Evolutionary conservation across 2,113 vertebrate genomes (phyloP).

Genomic region (Gorsachius goisagi): DNA sequence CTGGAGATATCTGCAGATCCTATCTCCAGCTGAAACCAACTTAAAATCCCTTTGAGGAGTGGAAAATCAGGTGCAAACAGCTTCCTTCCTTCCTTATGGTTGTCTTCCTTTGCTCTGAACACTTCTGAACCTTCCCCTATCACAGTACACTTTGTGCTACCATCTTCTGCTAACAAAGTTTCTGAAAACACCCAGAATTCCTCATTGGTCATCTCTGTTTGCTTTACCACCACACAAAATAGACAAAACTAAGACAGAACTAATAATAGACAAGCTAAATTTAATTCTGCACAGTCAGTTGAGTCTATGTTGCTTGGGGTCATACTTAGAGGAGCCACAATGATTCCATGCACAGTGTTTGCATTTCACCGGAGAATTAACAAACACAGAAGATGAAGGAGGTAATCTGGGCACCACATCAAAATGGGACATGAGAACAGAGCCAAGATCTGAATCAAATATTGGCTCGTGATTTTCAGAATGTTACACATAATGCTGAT

Average conservation of each 20-base stretch:
- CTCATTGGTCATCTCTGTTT: background rate
- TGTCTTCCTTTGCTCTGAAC: background rate
- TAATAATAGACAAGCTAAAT: background rate
- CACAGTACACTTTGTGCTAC: background rate
- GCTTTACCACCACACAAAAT: background rate
- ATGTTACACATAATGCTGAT: slow-evolving; percentile 45
- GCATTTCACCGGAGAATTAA: slow-evolving; percentile 21
- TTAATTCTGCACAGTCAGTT: background rate
- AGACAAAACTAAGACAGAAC: background rate
- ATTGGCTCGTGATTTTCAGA: background rate
- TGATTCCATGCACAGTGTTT: background rate
- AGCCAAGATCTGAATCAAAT: slow-evolving; percentile 49
- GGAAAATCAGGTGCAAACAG: background rate
- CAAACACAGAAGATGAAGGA: slow-evolving; percentile 32
- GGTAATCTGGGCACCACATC: slow-evolving; percentile 32
- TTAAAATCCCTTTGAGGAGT: background rate
- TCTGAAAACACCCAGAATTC: background rate
- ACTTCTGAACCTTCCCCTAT: background rate
- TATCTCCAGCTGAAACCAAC: background rate
- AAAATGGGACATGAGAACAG: background rate
- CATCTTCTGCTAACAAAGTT: background rate
- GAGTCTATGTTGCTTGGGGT: background rate
- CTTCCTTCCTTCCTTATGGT: background rate
- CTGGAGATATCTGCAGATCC: background rate
- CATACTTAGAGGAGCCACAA: background rate